Evolutionary conservation across 2,113 vertebrate species (phyloP).

Genomic region (Hippocampus zosterae): DNA sequence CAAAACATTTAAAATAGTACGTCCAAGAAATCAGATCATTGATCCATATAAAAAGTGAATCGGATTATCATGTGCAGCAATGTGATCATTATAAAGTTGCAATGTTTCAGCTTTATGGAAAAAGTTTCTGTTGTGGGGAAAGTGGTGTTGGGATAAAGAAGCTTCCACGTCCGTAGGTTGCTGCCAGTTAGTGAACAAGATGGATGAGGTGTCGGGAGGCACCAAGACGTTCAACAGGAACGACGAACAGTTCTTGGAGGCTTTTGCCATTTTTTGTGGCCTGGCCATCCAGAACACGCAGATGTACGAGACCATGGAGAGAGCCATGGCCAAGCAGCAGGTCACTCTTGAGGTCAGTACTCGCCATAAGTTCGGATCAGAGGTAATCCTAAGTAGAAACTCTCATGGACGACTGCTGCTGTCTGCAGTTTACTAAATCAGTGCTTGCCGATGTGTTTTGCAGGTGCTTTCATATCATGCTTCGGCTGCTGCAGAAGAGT

Average conservation of each 20-base stretch:
- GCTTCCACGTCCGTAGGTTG: slow-evolving; percentile 72
- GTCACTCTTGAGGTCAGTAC: slow-evolving; percentile 92
- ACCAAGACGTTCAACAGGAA: slow-evolving; percentile 93
- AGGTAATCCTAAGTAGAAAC: background rate
- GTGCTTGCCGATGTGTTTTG: background rate
- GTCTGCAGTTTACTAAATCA: background rate
- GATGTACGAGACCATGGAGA: slow-evolving; percentile 95
- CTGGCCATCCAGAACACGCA: slow-evolving; percentile 97
- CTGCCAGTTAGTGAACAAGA: slow-evolving; percentile 96
- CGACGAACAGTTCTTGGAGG: slow-evolving; percentile 96
- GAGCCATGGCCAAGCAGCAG: slow-evolving; percentile 96
- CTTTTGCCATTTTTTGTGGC: slow-evolving; percentile 95
- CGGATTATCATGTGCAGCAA: too few relatives aligned
- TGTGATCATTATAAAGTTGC: background rate
- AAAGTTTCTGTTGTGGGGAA: too few relatives aligned
- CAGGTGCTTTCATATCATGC: slow-evolving; percentile 96
- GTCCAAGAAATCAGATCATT: too few relatives aligned
- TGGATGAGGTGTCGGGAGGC: slow-evolving; percentile 82
- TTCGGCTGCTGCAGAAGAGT: slow-evolving; percentile 89
- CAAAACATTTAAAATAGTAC: too few relatives aligned
- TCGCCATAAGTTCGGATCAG: background rate
- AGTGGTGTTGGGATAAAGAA: background rate
- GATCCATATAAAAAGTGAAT: too few relatives aligned
- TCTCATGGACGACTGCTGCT: background rate
- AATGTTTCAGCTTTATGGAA: too few relatives aligned